These are phyloP conservation scores for Drosophila pegasa DNA, from an alignment of 2,888 invertebrate genomes.

Conservation along the genomic window DNA sequence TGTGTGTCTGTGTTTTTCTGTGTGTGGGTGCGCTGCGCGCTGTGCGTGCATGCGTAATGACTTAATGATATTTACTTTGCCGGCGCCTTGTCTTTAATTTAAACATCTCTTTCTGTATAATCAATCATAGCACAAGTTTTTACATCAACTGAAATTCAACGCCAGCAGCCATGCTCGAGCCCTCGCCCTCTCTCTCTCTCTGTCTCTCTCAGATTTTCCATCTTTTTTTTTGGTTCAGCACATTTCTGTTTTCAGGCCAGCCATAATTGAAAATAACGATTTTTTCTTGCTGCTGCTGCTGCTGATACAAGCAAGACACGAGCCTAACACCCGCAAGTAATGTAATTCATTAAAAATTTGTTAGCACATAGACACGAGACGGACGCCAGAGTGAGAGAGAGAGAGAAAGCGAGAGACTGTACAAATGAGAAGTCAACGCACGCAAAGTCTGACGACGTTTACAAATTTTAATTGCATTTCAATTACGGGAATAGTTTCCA, in stretches of 20 bases:
- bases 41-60: slow-evolving; percentile 49
- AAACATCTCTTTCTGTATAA: slow-evolving; percentile 73
- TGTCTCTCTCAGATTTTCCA: background rate
- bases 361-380: slow-evolving; percentile 46
- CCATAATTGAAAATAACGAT: slow-evolving; percentile 79
- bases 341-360: slow-evolving; percentile 82
- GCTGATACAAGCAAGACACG: slow-evolving; percentile 30
- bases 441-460: slow-evolving; percentile 59
- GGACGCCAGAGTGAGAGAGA: background rate
- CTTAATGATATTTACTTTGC: slow-evolving; percentile 75
- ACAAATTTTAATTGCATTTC: slow-evolving; percentile 83
- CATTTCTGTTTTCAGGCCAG: slow-evolving; percentile 45
- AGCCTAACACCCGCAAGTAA: slow-evolving; percentile 81
- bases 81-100: slow-evolving; percentile 71
- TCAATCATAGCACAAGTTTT: slow-evolving; percentile 71
- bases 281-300: slow-evolving; percentile 32
- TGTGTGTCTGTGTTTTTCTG: background rate
- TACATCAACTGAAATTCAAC: slow-evolving; percentile 56
- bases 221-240: slow-evolving; percentile 16
- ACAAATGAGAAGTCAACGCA: slow-evolving; percentile 61
- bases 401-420: slow-evolving; percentile 3
- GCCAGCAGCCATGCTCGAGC: slow-evolving; percentile 58
- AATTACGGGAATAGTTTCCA: slow-evolving; percentile 79
- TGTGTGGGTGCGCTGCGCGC: slow-evolving; percentile 16
- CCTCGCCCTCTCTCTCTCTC: slow-evolving; percentile 10